Percentiles rank a stretch among this genome's conserved stretches.
These are phyloP conservation scores for Steatocranus sp. DNA, from an alignment of 2,797 vertebrate genomes.

Conservation along the genomic window DNA sequence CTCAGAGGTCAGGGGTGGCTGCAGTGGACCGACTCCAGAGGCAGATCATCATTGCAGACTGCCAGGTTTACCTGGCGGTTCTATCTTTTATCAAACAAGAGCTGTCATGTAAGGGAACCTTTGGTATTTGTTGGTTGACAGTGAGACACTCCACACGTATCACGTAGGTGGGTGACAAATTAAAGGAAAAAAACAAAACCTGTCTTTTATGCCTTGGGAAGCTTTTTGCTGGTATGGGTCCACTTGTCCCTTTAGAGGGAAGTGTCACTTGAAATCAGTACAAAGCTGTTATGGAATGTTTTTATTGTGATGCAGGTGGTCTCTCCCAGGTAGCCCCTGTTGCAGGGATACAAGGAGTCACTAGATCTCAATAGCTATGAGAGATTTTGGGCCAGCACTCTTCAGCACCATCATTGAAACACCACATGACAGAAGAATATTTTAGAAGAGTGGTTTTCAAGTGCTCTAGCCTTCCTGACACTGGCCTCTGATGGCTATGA, in stretches of 20 bases:
- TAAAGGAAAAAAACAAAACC: neutral
- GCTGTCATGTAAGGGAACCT: slow-evolving; percentile 81
- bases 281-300: neutral
- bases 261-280: neutral
- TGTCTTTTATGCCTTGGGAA: neutral
- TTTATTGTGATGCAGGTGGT: neutral
- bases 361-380: neutral
- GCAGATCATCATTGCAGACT: slow-evolving; percentile 98
- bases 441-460: neutral
- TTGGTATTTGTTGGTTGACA: neutral
- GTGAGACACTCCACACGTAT: neutral
- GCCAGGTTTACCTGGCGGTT: slow-evolving; percentile 96
- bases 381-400: neutral
- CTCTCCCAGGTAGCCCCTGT: neutral
- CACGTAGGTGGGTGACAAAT: neutral
- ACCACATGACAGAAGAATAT: neutral
- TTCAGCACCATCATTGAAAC: neutral
- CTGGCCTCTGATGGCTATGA: neutral
- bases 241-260: neutral
- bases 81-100: slow-evolving; percentile 97
- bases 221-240: neutral
- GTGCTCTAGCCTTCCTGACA: neutral
- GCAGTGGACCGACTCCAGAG: slow-evolving; percentile 92
- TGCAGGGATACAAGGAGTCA: neutral
- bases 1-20: slow-evolving; percentile 81